Evolutionary conservation across 2,888 invertebrate species (phyloP).

Genomic region (Drosophila rellima): DNA sequence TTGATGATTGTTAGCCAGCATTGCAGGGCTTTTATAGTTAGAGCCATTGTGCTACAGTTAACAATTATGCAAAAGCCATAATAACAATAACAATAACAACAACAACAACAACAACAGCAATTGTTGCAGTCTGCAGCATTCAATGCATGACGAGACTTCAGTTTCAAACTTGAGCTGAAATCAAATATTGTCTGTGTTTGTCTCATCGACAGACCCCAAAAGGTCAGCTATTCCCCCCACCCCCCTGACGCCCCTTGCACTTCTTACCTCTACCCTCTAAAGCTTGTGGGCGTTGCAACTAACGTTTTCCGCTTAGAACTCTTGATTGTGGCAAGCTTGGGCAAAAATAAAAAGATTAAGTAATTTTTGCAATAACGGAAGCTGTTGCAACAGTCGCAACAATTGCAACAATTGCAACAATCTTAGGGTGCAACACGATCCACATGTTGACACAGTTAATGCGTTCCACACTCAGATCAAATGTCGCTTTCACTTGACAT

Average conservation of each 20-base stretch:
- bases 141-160: slow-evolving; percentile 43
- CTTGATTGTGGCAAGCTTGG: slow-evolving; percentile 1
- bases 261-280: slow-evolving; percentile 5
- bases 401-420: neutral
- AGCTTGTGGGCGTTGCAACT: slow-evolving; percentile 62
- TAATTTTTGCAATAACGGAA: slow-evolving; percentile 40
- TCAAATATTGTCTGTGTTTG: slow-evolving; percentile 52
- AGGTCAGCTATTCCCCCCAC: slow-evolving; percentile 53
- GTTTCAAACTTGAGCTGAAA: slow-evolving; percentile 44
- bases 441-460: slow-evolving; percentile 47
- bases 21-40: slow-evolving; percentile 63
- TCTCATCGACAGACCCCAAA: slow-evolving; percentile 46
- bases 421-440: slow-evolving; percentile 26
- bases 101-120: slow-evolving; percentile 25
- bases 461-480: slow-evolving; percentile 41
- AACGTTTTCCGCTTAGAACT: slow-evolving; percentile 57
- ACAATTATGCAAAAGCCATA: slow-evolving; percentile 66
- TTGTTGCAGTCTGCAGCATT: slow-evolving; percentile 47
- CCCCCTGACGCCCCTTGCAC: neutral
- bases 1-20: slow-evolving; percentile 54
- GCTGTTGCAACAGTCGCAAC: slow-evolving; percentile 14
- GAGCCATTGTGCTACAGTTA: slow-evolving; percentile 71
- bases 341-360: slow-evolving; percentile 14
- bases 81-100: slow-evolving; percentile 33
- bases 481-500: slow-evolving; percentile 58